Percentiles rank a stretch among this genome's conserved stretches.
Conservation (phyloP, 2,888 invertebrate genomes). For the Thalpophila matura region DNA sequence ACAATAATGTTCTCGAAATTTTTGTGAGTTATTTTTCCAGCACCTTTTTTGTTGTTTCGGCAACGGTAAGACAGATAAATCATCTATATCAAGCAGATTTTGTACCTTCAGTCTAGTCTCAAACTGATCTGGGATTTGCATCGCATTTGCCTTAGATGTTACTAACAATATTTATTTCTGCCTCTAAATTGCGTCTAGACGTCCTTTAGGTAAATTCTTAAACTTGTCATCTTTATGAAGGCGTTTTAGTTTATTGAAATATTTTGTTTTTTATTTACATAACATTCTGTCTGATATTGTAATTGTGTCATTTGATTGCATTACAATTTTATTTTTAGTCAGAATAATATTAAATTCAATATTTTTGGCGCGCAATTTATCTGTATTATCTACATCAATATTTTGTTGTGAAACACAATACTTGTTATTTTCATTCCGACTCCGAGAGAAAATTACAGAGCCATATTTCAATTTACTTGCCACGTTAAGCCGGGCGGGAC, state of each 20-base stretch:
- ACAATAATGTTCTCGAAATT: background rate
- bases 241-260: slow-evolving; percentile 4
- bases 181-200: slow-evolving; percentile 3
- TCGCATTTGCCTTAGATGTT: slow-evolving; percentile 16
- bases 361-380: background rate
- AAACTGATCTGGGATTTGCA: slow-evolving; percentile 43
- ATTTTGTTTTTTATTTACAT: slow-evolving; percentile 2
- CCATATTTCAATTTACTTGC: slow-evolving; percentile 44
- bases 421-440: slow-evolving; percentile 20
- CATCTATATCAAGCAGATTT: slow-evolving; percentile 14
- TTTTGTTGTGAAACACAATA: background rate
- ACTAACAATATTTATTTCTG: slow-evolving; percentile 8
- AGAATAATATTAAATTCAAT: background rate
- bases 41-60: slow-evolving; percentile 1
- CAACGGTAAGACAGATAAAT: slow-evolving; percentile 17
- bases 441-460: slow-evolving; percentile 19
- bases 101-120: slow-evolving; percentile 17
- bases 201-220: slow-evolving; percentile 1
- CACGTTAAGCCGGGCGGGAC: slow-evolving; percentile 24
- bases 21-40: slow-evolving; percentile 10
- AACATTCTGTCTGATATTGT: background rate
- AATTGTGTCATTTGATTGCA: background rate
- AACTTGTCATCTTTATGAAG: slow-evolving; percentile 3
- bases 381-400: background rate
- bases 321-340: background rate